Conservation (phyloP, 2,113 vertebrate species). For the Mormyrus iriodes region DNA sequence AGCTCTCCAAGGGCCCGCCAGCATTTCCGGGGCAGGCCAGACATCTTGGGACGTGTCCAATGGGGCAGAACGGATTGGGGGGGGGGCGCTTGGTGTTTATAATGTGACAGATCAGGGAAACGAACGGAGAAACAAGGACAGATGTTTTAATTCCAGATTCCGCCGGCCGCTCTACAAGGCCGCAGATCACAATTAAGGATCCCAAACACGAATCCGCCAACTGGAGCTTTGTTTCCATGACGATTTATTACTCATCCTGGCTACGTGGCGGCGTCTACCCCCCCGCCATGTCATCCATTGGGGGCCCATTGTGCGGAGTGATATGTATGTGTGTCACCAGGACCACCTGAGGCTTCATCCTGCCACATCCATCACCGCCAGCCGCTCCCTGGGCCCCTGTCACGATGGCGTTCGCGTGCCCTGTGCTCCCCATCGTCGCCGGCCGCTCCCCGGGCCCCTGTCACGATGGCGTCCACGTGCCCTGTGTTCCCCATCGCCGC, state of each 20-base stretch:
- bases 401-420: not conserved
- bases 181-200: not conserved
- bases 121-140: not conserved
- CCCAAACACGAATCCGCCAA: not conserved
- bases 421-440: not conserved
- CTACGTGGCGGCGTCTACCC: not conserved
- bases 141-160: slow-evolving; percentile 10
- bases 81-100: not conserved
- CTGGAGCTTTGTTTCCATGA: slow-evolving; percentile 1
- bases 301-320: not conserved
- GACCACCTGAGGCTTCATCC: not conserved
- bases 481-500: not conserved
- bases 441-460: too few relatives aligned
- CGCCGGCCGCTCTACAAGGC: too few relatives aligned
- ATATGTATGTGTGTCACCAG: not conserved
- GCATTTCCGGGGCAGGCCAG: not conserved
- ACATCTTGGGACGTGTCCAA: not conserved
- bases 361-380: not conserved
- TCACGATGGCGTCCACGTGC: not conserved
- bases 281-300: not conserved
- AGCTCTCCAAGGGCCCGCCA: not conserved
- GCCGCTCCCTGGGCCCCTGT: too few relatives aligned
- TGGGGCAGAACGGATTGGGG: not conserved
- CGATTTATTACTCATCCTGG: not conserved
- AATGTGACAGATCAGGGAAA: not conserved